Evolutionary conservation across 2,888 invertebrate species (phyloP).

Genomic region (Syrista parreyssii): DNA sequence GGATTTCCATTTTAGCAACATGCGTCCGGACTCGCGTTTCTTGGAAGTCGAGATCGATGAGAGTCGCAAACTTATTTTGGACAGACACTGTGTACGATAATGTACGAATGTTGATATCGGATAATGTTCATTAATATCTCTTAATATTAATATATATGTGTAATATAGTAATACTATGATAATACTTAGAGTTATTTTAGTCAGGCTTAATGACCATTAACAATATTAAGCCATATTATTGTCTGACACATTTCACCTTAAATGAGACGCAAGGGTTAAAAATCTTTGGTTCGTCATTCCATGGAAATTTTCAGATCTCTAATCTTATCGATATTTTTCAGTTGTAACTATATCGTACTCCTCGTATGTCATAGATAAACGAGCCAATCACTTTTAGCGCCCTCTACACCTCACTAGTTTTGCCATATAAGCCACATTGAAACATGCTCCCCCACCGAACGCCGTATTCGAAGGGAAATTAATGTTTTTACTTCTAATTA

Average conservation of each 20-base stretch:
- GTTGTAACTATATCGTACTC: background rate
- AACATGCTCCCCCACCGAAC: background rate
- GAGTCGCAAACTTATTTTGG: background rate
- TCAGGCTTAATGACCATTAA: slow-evolving; percentile 22
- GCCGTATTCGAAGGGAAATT: background rate
- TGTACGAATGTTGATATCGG: background rate
- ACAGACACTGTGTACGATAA: background rate
- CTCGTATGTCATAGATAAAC: background rate
- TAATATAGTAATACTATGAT: slow-evolving; percentile 1
- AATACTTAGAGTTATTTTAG: slow-evolving; percentile 17
- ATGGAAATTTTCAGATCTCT: background rate
- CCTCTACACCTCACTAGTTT: background rate
- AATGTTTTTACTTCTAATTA: background rate
- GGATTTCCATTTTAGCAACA: background rate
- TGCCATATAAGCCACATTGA: background rate
- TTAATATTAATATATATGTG: background rate
- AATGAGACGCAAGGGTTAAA: slow-evolving; percentile 4
- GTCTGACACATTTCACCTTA: slow-evolving; percentile 36
- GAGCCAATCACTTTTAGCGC: background rate
- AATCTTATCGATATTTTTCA: background rate
- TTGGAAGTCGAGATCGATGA: background rate
- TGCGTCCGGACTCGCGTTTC: background rate
- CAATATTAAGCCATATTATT: slow-evolving; percentile 35
- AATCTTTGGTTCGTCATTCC: background rate
- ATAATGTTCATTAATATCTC: background rate